Evolutionary conservation across 2,888 invertebrate genomes (phyloP).

Genomic region (Tiliacea citrago): DNA sequence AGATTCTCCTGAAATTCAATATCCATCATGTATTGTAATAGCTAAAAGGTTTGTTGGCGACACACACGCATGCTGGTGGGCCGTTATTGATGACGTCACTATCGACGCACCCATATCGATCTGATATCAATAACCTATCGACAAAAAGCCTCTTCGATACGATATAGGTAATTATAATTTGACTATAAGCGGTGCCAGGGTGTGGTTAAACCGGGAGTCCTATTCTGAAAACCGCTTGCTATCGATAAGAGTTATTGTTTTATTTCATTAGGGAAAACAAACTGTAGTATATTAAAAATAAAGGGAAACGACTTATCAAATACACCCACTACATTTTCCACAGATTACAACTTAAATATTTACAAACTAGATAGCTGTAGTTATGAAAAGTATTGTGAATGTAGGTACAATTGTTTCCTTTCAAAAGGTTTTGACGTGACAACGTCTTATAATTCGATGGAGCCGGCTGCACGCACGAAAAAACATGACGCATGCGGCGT

Average conservation of each 20-base stretch:
- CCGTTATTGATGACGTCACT: conserved; percentile 82
- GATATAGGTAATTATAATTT: conserved; percentile 86
- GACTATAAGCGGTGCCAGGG: conserved; percentile 81
- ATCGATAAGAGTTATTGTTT: conserved; percentile 29
- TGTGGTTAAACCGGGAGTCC: conserved; percentile 77
- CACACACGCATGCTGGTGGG: conserved; percentile 71
- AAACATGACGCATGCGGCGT: no score
- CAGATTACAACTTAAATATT: no score
- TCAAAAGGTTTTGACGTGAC: no score
- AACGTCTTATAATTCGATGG: no score
- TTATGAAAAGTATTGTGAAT: conserved; percentile 18
- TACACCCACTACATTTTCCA: no score
- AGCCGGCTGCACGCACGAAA: no score
- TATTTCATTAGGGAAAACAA: no score
- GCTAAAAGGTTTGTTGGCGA: conserved; percentile 76
- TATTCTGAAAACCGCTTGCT: conserved; percentile 64
- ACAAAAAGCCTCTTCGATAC: conserved; percentile 84
- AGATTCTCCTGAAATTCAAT: conserved; percentile 44
- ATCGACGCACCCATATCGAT: conserved; percentile 83
- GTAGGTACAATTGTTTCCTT: not conserved
- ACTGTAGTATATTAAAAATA: no score
- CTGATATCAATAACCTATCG: conserved; percentile 89
- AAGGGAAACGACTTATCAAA: no score
- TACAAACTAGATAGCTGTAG: no score
- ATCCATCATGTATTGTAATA: conserved; percentile 71